Percentiles rank a stretch among this genome's conserved stretches.
phyloP scores from a whole-genome alignment of 2,113 vertebrate species.

The Scopus umbretta region DNA sequence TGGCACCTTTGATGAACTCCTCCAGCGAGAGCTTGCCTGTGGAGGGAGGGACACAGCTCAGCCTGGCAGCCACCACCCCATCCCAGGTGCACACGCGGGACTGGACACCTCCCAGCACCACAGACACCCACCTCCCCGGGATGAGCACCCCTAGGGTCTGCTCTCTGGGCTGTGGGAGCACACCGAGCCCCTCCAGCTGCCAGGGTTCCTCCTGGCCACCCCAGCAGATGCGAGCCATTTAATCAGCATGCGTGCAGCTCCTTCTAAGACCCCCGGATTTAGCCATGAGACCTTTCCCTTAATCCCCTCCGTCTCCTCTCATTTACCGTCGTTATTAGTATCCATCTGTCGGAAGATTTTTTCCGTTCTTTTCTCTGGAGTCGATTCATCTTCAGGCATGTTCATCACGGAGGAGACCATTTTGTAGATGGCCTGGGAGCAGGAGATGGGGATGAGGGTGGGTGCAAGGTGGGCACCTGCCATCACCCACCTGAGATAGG shows the following conservation, averaged over 20 bases:
- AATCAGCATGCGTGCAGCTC: not conserved
- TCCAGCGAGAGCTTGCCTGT: constrained; percentile 95
- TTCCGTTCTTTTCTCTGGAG: constrained; percentile 97
- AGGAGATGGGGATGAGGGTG: not conserved
- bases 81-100: accelerated
- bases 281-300: constrained; percentile 39
- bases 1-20: constrained; percentile 98
- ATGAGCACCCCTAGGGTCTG: not conserved
- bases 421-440: constrained; percentile 94
- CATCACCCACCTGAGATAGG: accelerated
- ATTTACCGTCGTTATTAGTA: constrained; percentile 96
- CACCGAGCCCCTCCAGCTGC: not conserved
- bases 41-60: not conserved
- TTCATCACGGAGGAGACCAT: constrained; percentile 99
- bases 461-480: not conserved
- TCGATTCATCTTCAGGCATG: constrained; percentile 98
- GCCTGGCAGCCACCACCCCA: accelerated
- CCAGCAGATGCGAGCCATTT: not conserved
- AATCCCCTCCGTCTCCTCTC: constrained; percentile 36
- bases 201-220: accelerated
- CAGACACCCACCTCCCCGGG: accelerated
- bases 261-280: constrained; percentile 24
- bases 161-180: not conserved
- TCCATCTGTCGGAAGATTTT: constrained; percentile 99
- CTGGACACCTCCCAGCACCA: accelerated